phyloP scores from a whole-genome alignment of 2,888 invertebrate species.

The Lucinisca nassula region DNA sequence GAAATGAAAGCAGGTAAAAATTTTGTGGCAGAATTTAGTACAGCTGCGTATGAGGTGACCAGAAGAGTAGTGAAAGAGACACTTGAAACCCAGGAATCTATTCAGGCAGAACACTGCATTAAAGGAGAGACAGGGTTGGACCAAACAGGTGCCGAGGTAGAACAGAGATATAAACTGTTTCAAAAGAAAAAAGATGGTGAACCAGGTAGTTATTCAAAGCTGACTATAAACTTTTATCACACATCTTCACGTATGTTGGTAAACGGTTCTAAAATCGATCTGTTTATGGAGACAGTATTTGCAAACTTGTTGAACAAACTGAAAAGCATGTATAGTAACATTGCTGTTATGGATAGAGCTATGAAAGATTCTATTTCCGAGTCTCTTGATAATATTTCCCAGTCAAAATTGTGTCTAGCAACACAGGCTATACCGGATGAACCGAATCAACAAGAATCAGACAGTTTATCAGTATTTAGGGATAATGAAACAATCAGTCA shows the following conservation, averaged over 20 bases:
- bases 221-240: background rate
- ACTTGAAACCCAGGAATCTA: no score
- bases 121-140: background rate
- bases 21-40: no score
- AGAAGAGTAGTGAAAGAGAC: no score
- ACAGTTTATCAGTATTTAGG: no score
- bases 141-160: background rate
- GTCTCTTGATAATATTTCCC: background rate
- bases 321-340: background rate
- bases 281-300: background rate
- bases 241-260: background rate
- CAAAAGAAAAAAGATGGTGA: background rate
- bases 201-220: background rate
- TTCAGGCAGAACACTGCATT: no score
- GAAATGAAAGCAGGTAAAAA: no score
- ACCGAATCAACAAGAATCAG: no score
- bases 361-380: background rate
- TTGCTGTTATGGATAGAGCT: background rate
- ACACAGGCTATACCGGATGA: no score
- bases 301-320: background rate
- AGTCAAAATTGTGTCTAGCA: background rate
- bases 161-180: background rate
- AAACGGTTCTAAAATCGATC: background rate
- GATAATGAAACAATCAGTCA: background rate
- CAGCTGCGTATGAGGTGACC: no score